A percentile compares a stretch with the other conserved stretches of the same genome.
phyloP scores from a whole-genome alignment of 2,797 vertebrate genomes.

The Diplodus sargus region DNA sequence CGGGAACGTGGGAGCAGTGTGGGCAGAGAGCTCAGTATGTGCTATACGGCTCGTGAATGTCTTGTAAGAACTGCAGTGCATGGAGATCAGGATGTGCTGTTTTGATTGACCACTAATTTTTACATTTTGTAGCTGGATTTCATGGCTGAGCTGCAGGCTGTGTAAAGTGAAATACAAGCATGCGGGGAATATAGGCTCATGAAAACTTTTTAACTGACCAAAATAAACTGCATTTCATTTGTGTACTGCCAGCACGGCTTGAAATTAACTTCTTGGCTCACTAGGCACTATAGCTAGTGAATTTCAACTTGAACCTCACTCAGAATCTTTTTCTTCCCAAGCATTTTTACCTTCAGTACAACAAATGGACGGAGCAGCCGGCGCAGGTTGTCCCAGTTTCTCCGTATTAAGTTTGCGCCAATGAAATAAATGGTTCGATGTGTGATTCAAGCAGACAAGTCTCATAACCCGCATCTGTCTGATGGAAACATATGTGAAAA shows the following conservation, averaged over 20 bases:
- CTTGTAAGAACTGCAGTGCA: slow-evolving; percentile 49
- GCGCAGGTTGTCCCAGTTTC: background rate
- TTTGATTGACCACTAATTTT: slow-evolving; percentile 72
- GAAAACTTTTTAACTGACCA: slow-evolving; percentile 68
- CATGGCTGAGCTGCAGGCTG: slow-evolving; percentile 51
- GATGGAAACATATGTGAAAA: background rate
- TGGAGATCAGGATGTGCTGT: slow-evolving; percentile 50
- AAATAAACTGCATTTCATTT: slow-evolving; percentile 66
- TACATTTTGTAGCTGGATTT: slow-evolving; percentile 65
- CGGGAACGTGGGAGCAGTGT: slow-evolving; percentile 59
- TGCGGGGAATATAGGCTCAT: slow-evolving; percentile 49
- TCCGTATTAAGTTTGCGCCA: background rate
- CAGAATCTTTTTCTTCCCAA: slow-evolving; percentile 20
- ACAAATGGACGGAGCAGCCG: slow-evolving; percentile 32
- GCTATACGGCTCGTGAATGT: slow-evolving; percentile 54
- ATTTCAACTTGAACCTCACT: slow-evolving; percentile 47
- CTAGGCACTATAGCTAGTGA: slow-evolving; percentile 52
- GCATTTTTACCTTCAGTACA: slow-evolving; percentile 47
- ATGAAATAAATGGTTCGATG: background rate
- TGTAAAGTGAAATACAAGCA: slow-evolving; percentile 63
- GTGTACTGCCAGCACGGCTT: slow-evolving; percentile 66
- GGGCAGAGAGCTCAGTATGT: slow-evolving; percentile 53
- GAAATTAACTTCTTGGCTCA: slow-evolving; percentile 73
- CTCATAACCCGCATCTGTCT: background rate
- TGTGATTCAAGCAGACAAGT: slow-evolving; percentile 3